A percentile compares a stretch with the other conserved stretches of the same genome.
phyloP scores from a whole-genome alignment of 1,140 invertebrate species.

The Eulimnadia texana region DNA sequence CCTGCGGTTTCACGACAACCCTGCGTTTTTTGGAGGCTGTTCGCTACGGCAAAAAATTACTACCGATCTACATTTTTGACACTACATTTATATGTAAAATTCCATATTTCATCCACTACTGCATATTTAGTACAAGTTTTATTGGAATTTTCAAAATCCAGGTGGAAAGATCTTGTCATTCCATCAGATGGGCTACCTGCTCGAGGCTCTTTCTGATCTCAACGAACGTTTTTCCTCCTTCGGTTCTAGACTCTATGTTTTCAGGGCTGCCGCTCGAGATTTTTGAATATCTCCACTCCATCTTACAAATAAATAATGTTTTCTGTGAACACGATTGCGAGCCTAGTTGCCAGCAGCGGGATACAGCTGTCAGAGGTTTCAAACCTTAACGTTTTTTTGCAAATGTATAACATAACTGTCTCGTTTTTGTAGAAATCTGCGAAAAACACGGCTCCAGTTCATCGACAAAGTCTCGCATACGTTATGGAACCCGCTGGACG shows the following conservation, averaged over 20 bases:
- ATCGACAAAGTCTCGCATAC: slow-evolving; percentile 49
- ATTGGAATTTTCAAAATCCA: too few species aligned
- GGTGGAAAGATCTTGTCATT: slow-evolving; percentile 3
- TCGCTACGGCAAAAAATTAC: slow-evolving; percentile 28
- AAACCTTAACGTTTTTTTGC: background rate
- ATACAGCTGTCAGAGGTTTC: slow-evolving; percentile 36
- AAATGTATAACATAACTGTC: background rate
- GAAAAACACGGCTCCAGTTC: slow-evolving; percentile 37
- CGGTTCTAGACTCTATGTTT: slow-evolving; percentile 49
- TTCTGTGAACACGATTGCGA: slow-evolving; percentile 54
- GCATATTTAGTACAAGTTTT: too few species aligned
- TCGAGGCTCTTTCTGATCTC: slow-evolving; percentile 50
- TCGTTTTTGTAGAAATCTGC: slow-evolving; percentile 31
- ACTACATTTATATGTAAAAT: slow-evolving; percentile 6
- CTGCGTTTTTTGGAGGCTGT: slow-evolving; percentile 42
- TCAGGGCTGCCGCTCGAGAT: slow-evolving; percentile 43
- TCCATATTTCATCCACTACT: too few species aligned
- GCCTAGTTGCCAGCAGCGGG: slow-evolving; percentile 47
- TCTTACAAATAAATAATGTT: slow-evolving; percentile 18
- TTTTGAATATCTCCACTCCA: slow-evolving; percentile 35
- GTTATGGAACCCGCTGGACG: slow-evolving; percentile 45
- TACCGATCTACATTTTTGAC: slow-evolving; percentile 12
- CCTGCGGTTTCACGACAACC: slow-evolving; percentile 54
- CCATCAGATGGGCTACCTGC: slow-evolving; percentile 36
- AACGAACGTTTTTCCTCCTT: slow-evolving; percentile 41